A percentile compares a stretch with the other conserved stretches of the same genome.
phyloP scores from a whole-genome alignment of 2,888 invertebrate species.

The Meiosimyza platycephala region DNA sequence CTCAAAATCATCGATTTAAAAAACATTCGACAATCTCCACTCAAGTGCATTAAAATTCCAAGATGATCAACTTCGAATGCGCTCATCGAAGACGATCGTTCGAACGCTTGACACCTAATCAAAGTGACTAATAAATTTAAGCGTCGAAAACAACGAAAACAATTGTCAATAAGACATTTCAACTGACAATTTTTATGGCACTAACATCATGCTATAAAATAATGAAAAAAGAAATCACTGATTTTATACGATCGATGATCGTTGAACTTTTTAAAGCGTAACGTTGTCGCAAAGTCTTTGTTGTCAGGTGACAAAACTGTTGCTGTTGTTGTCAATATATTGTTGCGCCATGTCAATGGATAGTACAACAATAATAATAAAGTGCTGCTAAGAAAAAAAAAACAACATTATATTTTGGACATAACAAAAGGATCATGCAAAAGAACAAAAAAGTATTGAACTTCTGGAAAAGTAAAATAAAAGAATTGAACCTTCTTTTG shows the following conservation, averaged over 20 bases:
- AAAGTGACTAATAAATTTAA: constrained; percentile 19
- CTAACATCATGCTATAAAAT: constrained; percentile 21
- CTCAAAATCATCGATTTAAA: no score
- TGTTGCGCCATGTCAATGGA: constrained; percentile 5
- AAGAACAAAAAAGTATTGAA: constrained; percentile 7
- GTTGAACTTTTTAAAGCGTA: neutral
- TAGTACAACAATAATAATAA: constrained; percentile 1
- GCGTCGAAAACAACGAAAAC: constrained; percentile 3
- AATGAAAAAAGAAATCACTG: neutral
- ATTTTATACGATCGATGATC: constrained; percentile 28
- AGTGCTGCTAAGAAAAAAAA: constrained; percentile 3
- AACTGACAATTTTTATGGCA: constrained; percentile 30
- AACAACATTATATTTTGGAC: constrained; percentile 29
- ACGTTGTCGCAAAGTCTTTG: neutral
- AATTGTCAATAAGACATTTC: constrained; percentile 30
- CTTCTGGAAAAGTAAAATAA: constrained; percentile 10
- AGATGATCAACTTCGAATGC: constrained; percentile 5
- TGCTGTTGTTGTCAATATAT: constrained; percentile 30
- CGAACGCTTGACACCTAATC: constrained; percentile 2
- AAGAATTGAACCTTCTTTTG: constrained; percentile 16
- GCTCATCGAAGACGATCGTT: neutral
- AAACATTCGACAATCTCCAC: neutral
- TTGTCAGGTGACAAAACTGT: constrained; percentile 48
- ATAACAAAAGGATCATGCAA: constrained; percentile 41
- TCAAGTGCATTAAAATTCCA: constrained; percentile 30